phyloP scores from a whole-genome alignment of 2,797 vertebrate genomes.

The Pseudomugil tenellus region DNA sequence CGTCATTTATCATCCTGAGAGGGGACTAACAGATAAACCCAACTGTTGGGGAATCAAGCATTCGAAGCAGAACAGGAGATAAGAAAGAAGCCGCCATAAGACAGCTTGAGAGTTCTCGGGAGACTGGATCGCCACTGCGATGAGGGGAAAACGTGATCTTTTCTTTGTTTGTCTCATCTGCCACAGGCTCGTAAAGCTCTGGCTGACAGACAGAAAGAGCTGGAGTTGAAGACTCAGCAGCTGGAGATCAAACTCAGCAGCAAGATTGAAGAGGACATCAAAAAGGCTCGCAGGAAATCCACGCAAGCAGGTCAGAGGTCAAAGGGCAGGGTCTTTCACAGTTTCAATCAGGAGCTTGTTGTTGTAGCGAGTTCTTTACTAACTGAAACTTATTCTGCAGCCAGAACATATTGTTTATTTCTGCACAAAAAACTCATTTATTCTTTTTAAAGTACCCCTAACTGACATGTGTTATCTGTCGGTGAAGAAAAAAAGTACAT shows the following conservation, averaged over 20 bases:
- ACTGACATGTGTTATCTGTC: background rate
- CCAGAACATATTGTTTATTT: background rate
- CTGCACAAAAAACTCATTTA: background rate
- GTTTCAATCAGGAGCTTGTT: slow-evolving; percentile 37
- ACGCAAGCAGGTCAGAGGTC: slow-evolving; percentile 93
- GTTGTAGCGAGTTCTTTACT: background rate
- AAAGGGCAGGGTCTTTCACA: background rate
- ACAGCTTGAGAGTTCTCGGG: background rate
- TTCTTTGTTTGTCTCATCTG: slow-evolving; percentile 6
- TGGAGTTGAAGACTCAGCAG: slow-evolving; percentile 97
- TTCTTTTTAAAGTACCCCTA: background rate
- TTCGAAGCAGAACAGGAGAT: slow-evolving; percentile 28
- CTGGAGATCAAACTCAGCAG: slow-evolving; percentile 95
- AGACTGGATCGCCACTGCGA: slow-evolving; percentile 6
- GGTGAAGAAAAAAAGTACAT: background rate
- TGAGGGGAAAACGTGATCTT: background rate
- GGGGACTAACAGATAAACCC: slow-evolving; percentile 20
- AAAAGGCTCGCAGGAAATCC: slow-evolving; percentile 96
- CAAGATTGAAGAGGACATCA: slow-evolving; percentile 98
- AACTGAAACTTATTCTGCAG: background rate
- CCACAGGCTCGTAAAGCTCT: slow-evolving; percentile 91
- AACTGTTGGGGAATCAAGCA: slow-evolving; percentile 9
- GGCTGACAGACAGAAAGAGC: slow-evolving; percentile 94
- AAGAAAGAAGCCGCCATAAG: background rate
- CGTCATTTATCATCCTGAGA: slow-evolving; percentile 30